phyloP scores from a whole-genome alignment of 2,888 invertebrate species.

The Frankliniella fusca region DNA sequence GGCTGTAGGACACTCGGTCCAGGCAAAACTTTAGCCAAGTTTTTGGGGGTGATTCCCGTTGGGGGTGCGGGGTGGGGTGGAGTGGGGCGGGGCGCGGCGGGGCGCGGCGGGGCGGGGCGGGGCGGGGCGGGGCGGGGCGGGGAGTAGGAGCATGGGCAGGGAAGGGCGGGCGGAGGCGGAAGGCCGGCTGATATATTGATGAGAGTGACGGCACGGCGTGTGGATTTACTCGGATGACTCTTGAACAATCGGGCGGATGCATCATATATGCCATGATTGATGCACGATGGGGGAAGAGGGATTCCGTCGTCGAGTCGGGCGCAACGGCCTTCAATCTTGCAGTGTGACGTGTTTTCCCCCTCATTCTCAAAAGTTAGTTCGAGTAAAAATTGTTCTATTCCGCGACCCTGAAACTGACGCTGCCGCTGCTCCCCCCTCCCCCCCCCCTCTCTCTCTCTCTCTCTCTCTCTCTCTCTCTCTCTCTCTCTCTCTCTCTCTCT shows the following conservation, averaged over 20 bases:
- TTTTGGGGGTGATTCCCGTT: too few species aligned
- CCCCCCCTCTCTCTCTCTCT: too few species aligned
- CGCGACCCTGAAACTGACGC: neutral
- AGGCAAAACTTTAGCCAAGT: too few species aligned
- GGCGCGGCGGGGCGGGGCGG: neutral
- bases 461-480: too few species aligned
- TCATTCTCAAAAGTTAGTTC: too few species aligned
- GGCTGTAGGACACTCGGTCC: too few species aligned
- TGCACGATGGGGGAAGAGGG: neutral
- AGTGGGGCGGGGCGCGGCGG: too few species aligned
- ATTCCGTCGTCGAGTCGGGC: neutral
- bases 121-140: neutral
- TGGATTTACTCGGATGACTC: constrained; percentile 7
- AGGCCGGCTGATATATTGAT: neutral
- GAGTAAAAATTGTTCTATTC: neutral
- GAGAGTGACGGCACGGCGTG: neutral
- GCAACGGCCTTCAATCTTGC: too few species aligned
- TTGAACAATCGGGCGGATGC: constrained; percentile 15
- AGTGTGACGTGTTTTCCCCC: too few species aligned
- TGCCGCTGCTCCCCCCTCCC: too few species aligned
- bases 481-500: too few species aligned
- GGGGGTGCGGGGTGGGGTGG: neutral
- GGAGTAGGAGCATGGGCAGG: too few species aligned
- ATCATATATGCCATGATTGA: neutral
- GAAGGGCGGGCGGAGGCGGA: neutral